Evolutionary conservation across 2,797 vertebrate species (phyloP), one percentile per base, ranked within the genome.

Genomic region (Botia almorhae): DNA sequence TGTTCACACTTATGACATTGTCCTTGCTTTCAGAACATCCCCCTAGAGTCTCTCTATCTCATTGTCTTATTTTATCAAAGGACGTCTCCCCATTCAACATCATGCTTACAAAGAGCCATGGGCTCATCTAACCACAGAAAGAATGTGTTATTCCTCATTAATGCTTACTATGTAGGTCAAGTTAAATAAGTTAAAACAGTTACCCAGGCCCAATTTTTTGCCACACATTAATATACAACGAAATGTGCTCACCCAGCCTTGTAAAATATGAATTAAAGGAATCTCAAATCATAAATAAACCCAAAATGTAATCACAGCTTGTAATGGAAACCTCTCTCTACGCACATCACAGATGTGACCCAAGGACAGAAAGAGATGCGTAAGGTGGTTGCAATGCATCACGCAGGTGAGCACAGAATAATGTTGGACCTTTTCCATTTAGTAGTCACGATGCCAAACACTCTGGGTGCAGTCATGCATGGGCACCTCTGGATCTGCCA

Each of bases 11-110:
- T 58, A 65, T 60, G 65, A 69, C 36, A 72, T 80, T 73, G 29
- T 71, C 60, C 23, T 46, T 72, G 58, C 26, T 70, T 83, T 83
- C 51, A 64, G 13, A 81, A 43, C 65, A 60, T 74, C 51, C 56
- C 70, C 48, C 17, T 51, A 56, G 69, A 72, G 55, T 39, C 48
- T 29, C 21, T n/a, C 69, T 16, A 58, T 70, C 50, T 60, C 36
- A 72, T 72, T 48, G 67, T 68, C 50, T 75, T 16, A 72, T 70
- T 56, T 65, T 29, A 26, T 82, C 56, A 43, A 71, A 70, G 55
- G 13, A 39, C 46, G 39, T 1, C 82, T 82, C 82, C 81, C 84
- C 89, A 87, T 81, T 81, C 46, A 82, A n/a, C 23, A 17, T 81
- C 77, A 85, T 85, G 76, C 67, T 78, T 83, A 61, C 72, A 50